Conservation (phyloP, 2,113 vertebrate species). For the Pachyramphus minor region DNA sequence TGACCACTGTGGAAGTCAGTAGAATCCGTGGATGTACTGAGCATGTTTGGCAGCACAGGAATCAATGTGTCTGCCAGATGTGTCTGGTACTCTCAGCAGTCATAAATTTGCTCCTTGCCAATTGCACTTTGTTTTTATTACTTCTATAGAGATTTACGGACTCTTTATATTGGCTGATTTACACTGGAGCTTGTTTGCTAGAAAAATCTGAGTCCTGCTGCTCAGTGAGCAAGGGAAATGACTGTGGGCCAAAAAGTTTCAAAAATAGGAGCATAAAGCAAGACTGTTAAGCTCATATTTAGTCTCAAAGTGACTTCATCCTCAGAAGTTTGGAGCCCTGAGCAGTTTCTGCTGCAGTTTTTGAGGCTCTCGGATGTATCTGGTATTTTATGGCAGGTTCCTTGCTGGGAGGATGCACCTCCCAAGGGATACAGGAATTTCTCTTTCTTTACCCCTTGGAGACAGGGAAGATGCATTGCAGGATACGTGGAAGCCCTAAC, state of each 20-base stretch:
- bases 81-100: slow-evolving; percentile 26
- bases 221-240: background rate
- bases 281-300: slow-evolving; percentile 33
- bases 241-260: background rate
- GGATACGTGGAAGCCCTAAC: background rate
- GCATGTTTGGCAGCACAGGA: slow-evolving; percentile 8
- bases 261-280: slow-evolving; percentile 27
- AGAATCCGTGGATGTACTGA: background rate
- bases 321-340: background rate
- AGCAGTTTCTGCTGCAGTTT: background rate
- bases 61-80: slow-evolving; percentile 41
- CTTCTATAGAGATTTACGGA: slow-evolving; percentile 54
- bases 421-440: background rate
- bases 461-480: background rate
- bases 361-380: background rate
- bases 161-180: slow-evolving; percentile 58
- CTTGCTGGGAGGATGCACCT: background rate
- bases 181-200: slow-evolving; percentile 32
- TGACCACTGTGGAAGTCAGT: background rate
- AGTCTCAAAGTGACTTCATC: slow-evolving; percentile 39
- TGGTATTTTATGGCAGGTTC: background rate
- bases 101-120: slow-evolving; percentile 44
- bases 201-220: slow-evolving; percentile 8
- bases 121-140: slow-evolving; percentile 49
- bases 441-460: background rate